phyloP scores from a whole-genome alignment of 2,113 vertebrate genomes.

The Lepus americanus region DNA sequence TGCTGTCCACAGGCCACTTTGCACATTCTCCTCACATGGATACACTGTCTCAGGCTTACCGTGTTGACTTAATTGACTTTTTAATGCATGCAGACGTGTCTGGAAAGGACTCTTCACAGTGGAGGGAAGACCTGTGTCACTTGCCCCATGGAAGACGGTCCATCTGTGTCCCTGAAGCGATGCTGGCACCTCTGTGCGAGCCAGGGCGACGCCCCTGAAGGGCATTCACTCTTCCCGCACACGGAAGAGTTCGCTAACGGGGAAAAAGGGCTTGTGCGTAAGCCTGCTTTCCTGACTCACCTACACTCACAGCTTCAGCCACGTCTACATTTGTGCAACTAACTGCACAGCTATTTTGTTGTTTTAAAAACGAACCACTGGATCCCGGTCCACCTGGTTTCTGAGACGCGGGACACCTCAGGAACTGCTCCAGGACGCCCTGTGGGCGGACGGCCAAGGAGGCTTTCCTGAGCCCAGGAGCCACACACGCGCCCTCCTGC shows the following conservation, averaged over 20 bases:
- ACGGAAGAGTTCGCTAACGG: background rate
- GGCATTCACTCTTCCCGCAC: no score
- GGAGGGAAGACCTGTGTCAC: background rate
- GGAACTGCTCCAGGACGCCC: background rate
- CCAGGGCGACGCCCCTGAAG: no score
- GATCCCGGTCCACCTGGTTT: background rate
- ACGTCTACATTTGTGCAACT: no score
- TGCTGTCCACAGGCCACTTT: rapidly evolving
- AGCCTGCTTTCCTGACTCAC: background rate
- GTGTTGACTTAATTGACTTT: background rate
- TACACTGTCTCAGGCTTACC: rapidly evolving
- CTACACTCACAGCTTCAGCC: background rate
- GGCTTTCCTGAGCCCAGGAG: background rate
- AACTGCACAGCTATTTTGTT: background rate
- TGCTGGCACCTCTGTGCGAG: no score
- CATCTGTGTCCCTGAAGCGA: background rate
- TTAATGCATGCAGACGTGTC: background rate
- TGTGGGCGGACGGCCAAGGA: rapidly evolving
- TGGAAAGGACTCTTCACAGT: background rate
- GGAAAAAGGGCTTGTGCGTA: background rate
- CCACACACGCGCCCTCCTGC: no score
- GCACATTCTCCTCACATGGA: background rate
- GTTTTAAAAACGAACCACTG: background rate
- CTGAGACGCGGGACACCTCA: background rate
- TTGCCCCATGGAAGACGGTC: background rate